phyloP scores from a whole-genome alignment of 2,113 vertebrate species.

The Tupaia chinensis region DNA sequence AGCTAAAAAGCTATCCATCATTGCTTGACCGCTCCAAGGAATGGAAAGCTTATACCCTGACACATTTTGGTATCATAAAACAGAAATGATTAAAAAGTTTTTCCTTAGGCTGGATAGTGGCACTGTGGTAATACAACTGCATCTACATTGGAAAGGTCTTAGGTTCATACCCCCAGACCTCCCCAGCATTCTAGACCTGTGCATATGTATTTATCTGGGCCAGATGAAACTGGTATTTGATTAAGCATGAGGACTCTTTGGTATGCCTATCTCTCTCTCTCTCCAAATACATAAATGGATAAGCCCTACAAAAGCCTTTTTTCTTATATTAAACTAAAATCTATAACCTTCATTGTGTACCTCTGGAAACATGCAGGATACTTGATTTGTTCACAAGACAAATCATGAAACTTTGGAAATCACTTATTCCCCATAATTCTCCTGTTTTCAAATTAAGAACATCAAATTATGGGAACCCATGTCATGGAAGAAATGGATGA shows the following conservation, averaged over 20 bases:
- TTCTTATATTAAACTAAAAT: neutral
- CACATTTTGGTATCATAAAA: neutral
- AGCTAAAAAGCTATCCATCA: neutral
- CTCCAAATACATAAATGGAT: too few relatives aligned
- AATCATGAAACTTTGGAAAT: constrained; percentile 18
- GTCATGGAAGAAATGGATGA: neutral
- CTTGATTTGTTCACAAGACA: neutral
- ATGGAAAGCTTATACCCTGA: neutral
- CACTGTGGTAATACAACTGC: too few relatives aligned
- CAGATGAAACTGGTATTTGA: too few relatives aligned
- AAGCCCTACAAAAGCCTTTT: neutral
- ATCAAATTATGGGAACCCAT: neutral
- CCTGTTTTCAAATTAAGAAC: constrained; percentile 17
- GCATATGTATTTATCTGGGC: too few relatives aligned
- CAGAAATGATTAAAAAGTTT: neutral
- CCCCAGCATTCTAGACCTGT: too few relatives aligned
- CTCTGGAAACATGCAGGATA: neutral
- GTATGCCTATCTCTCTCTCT: too few relatives aligned
- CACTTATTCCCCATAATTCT: neutral
- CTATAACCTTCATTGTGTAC: neutral
- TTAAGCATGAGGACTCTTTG: too few relatives aligned
- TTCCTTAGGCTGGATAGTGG: neutral
- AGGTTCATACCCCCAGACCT: too few relatives aligned
- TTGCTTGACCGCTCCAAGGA: neutral
- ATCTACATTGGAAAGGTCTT: too few relatives aligned